Base-by-base conservation (phyloP, 1,140 invertebrate species). In the Drosophila quadrilineata region DNA sequence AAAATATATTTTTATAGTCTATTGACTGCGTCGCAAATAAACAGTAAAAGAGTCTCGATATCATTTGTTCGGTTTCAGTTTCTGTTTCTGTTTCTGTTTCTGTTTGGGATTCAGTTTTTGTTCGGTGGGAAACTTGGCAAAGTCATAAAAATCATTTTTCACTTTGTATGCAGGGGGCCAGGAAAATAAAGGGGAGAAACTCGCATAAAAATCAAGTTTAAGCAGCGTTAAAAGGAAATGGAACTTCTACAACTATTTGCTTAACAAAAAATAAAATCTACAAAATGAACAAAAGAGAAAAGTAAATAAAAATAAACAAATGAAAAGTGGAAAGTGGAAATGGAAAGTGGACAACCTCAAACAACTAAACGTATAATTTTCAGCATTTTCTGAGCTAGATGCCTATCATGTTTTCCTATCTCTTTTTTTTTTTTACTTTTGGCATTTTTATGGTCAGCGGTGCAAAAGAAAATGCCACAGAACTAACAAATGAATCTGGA, bases 81-180 rank as follows among this genome's bases (percentile, higher is more conserved):
- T 31, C 3, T 3, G n/a, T 24, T 24, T 6, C n/a, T n/a, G 8
- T 57, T 65, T 58, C 8, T 9, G 6, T 31, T n/a, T 31, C 3
- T 3, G n/a, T 24, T 24, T 6, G 6, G 16, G 24, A 43, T 66
- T 65, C 57, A 57, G n/a, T n/a, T n/a, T 73, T 60, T 73, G 50
- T 66, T 33, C 54, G 53, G 57, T 46, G 57, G 38, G n/a, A n/a
- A n/a, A 21, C 38, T 68, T 71, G 54, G 12, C n/a, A 60, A 62
- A 64, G 73, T 76, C 72, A 66, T 80, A 82, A 82, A 80, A 68
- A 66, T 58, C 59, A 70, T 65, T 40, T 46, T 62, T 54, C 50
- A 66, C 36, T 75, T 62, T 62, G 35, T 56, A 41, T 43, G 14
- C 40, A 49, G 40, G 9, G 19, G 14, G n/a, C n/a, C n/a, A n/a